Percentiles rank a stretch among this genome's conserved stretches.
Conservation (phyloP, 2,113 vertebrate genomes). For the Forbesichthys agassizii region DNA sequence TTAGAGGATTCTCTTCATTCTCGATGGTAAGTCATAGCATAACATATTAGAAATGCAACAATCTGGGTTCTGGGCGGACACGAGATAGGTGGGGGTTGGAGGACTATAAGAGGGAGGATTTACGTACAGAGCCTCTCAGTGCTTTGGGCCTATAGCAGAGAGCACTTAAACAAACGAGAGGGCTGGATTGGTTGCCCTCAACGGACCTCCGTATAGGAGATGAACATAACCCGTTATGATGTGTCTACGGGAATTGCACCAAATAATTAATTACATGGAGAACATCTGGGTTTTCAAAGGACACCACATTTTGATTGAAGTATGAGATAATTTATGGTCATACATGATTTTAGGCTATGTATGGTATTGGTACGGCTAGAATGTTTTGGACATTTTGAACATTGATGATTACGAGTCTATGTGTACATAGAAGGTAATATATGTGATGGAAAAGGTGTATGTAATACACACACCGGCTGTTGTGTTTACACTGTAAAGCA, state of each 20-base stretch:
- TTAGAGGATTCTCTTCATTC: conserved; percentile 14
- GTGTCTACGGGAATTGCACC: conserved; percentile 36
- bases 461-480: background rate
- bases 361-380: background rate
- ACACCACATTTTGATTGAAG: conserved; percentile 37
- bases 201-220: conserved; percentile 41
- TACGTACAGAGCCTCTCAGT: conserved; percentile 48
- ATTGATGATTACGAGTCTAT: no score
- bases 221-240: conserved; percentile 49
- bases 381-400: background rate
- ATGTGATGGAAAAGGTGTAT: background rate
- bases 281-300: conserved; percentile 50
- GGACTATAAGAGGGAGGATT: conserved; percentile 28
- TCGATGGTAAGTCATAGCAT: conserved; percentile 31
- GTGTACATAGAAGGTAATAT: no score
- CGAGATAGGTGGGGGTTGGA: background rate
- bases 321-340: conserved; percentile 3
- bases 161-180: conserved; percentile 59
- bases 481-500: no score
- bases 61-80: conserved; percentile 29
- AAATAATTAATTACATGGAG: conserved; percentile 1
- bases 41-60: conserved; percentile 49
- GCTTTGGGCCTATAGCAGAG: conserved; percentile 46
- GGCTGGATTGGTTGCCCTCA: conserved; percentile 45
- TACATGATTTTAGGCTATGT: conserved; percentile 11